Evolutionary conservation across 1,140 invertebrate genomes (phyloP).

Genomic region (Sminthurides bifidus): DNA sequence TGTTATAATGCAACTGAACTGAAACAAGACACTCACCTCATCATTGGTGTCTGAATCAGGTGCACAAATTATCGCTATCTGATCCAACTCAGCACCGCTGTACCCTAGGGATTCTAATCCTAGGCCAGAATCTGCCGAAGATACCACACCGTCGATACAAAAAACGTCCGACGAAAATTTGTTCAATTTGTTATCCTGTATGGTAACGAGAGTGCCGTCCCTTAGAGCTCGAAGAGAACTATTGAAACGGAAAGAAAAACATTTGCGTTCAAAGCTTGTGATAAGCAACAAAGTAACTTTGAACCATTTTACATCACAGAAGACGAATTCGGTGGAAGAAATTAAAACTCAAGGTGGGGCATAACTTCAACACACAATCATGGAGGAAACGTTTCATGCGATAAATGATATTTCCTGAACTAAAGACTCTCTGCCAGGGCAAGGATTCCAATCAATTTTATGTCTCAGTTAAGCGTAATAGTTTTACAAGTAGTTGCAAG

Average conservation of each 20-base stretch:
- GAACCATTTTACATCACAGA: neutral
- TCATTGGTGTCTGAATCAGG: constrained; percentile 2
- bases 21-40: neutral
- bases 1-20: neutral
- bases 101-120: neutral
- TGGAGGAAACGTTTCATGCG: too few species aligned
- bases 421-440: too few species aligned
- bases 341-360: too few species aligned
- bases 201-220: constrained; percentile 24
- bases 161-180: constrained; percentile 12
- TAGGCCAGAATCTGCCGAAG: neutral
- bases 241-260: neutral
- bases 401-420: too few species aligned
- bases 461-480: too few species aligned
- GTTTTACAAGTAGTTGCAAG: too few species aligned
- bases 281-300: neutral
- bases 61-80: constrained; percentile 26
- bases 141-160: constrained; percentile 23
- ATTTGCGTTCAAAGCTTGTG: neutral
- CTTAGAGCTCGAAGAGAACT: neutral
- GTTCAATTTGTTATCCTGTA: constrained; percentile 5
- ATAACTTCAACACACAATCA: too few species aligned
- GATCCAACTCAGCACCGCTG: constrained; percentile 16
- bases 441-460: too few species aligned
- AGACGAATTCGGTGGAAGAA: too few species aligned